Base-by-base conservation (phyloP, 2,888 invertebrate genomes). In the Adela reaumurella region DNA sequence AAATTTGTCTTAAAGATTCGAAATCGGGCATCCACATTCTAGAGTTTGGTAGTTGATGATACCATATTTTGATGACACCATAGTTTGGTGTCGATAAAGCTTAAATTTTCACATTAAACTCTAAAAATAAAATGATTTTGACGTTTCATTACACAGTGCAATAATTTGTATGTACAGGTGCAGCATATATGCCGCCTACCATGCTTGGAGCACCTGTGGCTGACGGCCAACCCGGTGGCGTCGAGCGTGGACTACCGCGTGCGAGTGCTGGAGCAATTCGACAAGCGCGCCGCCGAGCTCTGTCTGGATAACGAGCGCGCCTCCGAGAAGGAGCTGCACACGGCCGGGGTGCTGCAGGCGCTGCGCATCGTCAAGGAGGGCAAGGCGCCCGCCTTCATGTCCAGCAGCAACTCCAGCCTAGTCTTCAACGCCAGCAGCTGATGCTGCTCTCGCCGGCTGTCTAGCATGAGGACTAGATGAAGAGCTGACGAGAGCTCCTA, bases 161-260 rank as follows among this genome's bases (percentile, higher is more conserved):
- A n/a, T n/a, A n/a, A 24, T 24, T 4, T 24, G 5, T 24, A 8
- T 8, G 24, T 24, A 24, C 35, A 35, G 35, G 88, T 96, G 0
- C 85, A 86, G 56, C 80, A 89, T 66, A 82, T 97, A 45, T 88
- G 91, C 35, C 83, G 84, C 52, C 70, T 98, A 43, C 96, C 96
- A 0, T 90, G 93, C 61, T 70, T 98, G 48, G 95, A 95, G 64
- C 86, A 88, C 67, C 72, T 97, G n/a, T 83, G 88, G 62, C 73
- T 97, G 45, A 90, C 90, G 0, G 95, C 94, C 0, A 97, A 97
- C 74, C 91, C 92, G 16, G 89, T 97, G 0, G 92, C 95, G 0
- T 73, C 89, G 1, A 82, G 87, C 48, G 85, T 90, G 62, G 97
- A 97, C 73, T 97, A 96, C 63, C 83, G 97, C 58, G 89, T 94